Conservation (phyloP, 1,140 invertebrate genomes). For the Ctenoplectra terminalis region DNA sequence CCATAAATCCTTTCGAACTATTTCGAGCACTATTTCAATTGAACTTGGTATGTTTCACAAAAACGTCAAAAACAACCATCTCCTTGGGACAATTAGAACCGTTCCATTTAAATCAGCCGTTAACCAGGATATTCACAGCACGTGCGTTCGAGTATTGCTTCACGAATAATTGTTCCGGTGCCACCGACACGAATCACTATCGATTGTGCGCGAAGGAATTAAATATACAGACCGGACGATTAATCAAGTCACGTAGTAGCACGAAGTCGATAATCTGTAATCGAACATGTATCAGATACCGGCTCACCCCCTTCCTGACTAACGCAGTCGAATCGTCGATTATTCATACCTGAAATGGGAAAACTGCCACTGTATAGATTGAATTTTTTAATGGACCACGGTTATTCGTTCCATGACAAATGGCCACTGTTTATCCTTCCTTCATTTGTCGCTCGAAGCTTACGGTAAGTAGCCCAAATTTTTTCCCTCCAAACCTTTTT, state of each 20-base stretch:
- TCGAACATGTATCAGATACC: constrained; percentile 32
- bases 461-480: no score
- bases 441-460: no score
- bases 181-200: constrained; percentile 31
- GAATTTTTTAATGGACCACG: constrained; percentile 3
- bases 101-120: constrained; percentile 7
- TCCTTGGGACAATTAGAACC: constrained; percentile 13
- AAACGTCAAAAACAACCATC: background rate
- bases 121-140: constrained; percentile 15
- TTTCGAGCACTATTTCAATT: no score
- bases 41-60: background rate
- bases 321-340: constrained; percentile 1
- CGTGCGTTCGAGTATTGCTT: constrained; percentile 31
- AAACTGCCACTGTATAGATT: background rate
- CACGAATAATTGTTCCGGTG: constrained; percentile 47
- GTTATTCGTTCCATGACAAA: background rate
- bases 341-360: constrained; percentile 5
- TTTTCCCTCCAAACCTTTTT: no score
- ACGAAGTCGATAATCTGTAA: constrained; percentile 42
- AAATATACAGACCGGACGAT: constrained; percentile 58
- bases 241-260: constrained; percentile 58
- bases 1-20: no score
- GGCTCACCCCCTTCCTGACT: background rate
- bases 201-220: constrained; percentile 58
- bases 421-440: background rate